Evolutionary conservation across 2,888 invertebrate species (phyloP).

Genomic region (Yponomeuta plumbellus): DNA sequence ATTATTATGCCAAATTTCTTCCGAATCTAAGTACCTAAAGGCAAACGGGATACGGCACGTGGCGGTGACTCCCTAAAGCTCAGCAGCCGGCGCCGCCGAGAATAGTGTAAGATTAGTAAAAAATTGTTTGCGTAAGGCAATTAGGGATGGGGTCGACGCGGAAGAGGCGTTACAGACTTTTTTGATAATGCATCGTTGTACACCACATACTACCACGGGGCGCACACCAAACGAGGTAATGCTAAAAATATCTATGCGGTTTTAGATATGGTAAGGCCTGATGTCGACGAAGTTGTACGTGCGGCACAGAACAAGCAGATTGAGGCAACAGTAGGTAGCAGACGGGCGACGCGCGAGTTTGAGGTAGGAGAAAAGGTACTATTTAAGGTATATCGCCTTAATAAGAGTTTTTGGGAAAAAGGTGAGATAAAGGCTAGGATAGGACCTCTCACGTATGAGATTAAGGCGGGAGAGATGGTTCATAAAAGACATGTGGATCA

Average conservation of each 20-base stretch:
- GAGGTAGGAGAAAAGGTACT: not conserved
- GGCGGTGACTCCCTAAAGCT: not conserved
- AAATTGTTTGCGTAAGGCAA: slow-evolving; percentile 1
- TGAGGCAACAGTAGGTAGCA: not conserved
- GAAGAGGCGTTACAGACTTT: not conserved
- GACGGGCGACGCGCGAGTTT: not conserved
- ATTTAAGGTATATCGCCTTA: not conserved
- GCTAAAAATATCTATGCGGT: not conserved
- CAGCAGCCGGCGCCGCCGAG: slow-evolving; percentile 10
- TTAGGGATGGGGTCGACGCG: not conserved
- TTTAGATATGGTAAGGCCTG: not conserved
- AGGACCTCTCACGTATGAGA: not conserved
- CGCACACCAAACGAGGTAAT: not conserved
- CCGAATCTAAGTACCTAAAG: slow-evolving; percentile 5
- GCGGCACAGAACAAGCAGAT: not conserved
- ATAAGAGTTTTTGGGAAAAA: not conserved
- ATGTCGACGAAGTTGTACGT: not conserved
- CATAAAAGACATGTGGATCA: slow-evolving; percentile 2
- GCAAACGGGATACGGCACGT: not conserved
- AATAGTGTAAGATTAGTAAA: not conserved
- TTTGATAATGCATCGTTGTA: not conserved
- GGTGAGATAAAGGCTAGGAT: not conserved
- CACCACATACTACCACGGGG: slow-evolving; percentile 2
- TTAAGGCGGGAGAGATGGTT: not conserved
- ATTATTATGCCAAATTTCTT: slow-evolving; percentile 13